A percentile compares a stretch with the other conserved stretches of the same genome.
These are phyloP conservation scores for Tachyglossus aculeatus DNA, from an alignment of 2,797 vertebrate species.

Conservation along the genomic window DNA sequence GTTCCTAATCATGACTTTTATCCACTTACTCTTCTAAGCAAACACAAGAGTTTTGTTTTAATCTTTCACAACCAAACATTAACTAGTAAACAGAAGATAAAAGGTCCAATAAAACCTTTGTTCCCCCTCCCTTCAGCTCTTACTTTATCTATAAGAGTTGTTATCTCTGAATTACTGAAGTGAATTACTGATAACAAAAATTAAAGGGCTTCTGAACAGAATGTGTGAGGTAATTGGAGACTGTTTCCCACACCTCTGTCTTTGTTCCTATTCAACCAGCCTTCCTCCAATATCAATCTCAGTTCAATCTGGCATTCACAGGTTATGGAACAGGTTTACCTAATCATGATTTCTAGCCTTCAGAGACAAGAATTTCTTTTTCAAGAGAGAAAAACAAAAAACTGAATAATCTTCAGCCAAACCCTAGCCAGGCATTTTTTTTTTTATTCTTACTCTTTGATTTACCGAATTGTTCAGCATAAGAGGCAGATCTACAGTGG, in stretches of 20 bases:
- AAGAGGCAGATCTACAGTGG: not conserved
- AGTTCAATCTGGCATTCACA: not conserved
- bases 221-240: slow-evolving; percentile 38
- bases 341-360: not conserved
- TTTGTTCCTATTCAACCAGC: slow-evolving; percentile 2
- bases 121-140: slow-evolving; percentile 24
- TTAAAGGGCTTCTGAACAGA: slow-evolving; percentile 49
- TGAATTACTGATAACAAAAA: slow-evolving; percentile 66
- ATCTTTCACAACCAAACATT: slow-evolving; percentile 54
- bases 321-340: not conserved
- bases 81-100: slow-evolving; percentile 50
- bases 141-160: slow-evolving; percentile 58
- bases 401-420: not conserved
- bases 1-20: slow-evolving; percentile 40
- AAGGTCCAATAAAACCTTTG: slow-evolving; percentile 46
- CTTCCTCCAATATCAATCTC: not conserved
- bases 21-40: slow-evolving; percentile 45
- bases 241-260: slow-evolving; percentile 10
- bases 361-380: slow-evolving; percentile 1
- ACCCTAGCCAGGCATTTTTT: not conserved
- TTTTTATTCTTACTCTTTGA: not conserved
- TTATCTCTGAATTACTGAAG: slow-evolving; percentile 63
- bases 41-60: slow-evolving; percentile 33
- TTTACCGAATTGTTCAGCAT: not conserved
- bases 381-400: slow-evolving; percentile 9